Evolutionary conservation across 1,140 invertebrate genomes (phyloP).

Genomic region (Euborellia annulipes): DNA sequence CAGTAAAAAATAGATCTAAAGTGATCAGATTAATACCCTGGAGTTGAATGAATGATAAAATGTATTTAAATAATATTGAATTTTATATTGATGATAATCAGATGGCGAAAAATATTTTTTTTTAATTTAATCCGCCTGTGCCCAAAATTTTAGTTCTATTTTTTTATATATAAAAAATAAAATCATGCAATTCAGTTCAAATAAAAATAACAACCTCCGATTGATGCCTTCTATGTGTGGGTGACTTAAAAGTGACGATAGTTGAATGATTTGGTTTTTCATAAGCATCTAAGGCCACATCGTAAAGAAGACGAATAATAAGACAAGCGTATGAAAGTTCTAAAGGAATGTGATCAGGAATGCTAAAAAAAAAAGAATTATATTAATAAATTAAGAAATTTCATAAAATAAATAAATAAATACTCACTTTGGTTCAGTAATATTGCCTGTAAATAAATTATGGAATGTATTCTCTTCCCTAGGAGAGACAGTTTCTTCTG

Average conservation of each 20-base stretch:
- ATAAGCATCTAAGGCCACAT: slow-evolving; percentile 80
- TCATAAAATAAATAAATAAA: slow-evolving; percentile 7
- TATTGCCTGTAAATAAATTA: slow-evolving; percentile 54
- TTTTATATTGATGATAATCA: too few species aligned
- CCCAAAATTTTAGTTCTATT: too few species aligned
- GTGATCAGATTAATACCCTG: too few species aligned
- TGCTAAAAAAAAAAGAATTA: slow-evolving; percentile 29
- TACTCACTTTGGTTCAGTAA: slow-evolving; percentile 41
- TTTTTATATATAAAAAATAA: too few species aligned
- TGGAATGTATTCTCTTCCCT: slow-evolving; percentile 34
- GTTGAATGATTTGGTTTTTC: slow-evolving; percentile 59
- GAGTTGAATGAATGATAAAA: background rate
- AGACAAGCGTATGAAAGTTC: slow-evolving; percentile 59
- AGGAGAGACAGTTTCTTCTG: slow-evolving; percentile 16
- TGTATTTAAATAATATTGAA: too few species aligned
- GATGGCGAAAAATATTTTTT: too few species aligned
- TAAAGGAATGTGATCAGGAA: slow-evolving; percentile 45
- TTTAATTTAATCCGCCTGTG: too few species aligned
- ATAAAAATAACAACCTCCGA: too few species aligned
- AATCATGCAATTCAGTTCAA: too few species aligned
- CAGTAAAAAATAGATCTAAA: too few species aligned
- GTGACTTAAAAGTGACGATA: slow-evolving; percentile 44
- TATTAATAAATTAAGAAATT: background rate
- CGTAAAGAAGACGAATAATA: slow-evolving; percentile 70
- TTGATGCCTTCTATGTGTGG: slow-evolving; percentile 30